Conservation (phyloP, 2,888 invertebrate species). For the Rapana venosa region DNA sequence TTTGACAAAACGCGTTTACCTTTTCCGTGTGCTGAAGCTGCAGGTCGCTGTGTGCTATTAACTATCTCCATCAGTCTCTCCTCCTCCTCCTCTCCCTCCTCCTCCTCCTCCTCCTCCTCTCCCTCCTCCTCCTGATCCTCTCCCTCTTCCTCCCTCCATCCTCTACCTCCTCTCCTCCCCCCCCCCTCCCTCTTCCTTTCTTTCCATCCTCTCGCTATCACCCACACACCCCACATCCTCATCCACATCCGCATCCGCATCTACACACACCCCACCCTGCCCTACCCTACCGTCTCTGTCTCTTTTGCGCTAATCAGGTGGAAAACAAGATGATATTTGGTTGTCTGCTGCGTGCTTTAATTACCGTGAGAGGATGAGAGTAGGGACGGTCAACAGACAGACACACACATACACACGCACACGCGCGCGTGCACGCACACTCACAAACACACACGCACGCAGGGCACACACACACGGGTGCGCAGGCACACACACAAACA, state of each 20-base stretch:
- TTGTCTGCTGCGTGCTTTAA: neutral
- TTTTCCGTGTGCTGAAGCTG: neutral
- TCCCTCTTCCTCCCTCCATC: no score
- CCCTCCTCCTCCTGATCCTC: no score
- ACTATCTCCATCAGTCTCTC: neutral
- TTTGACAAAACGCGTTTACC: neutral
- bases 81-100: neutral
- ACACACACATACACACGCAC: neutral
- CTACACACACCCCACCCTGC: neutral
- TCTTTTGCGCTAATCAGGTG: neutral
- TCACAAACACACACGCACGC: neutral
- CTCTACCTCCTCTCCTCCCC: neutral
- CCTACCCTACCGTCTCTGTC: no score
- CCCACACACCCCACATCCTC: neutral
- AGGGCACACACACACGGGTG: neutral
- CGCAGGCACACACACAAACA: neutral
- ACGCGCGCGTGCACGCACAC: neutral
- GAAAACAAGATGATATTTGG: slow-evolving; percentile 4
- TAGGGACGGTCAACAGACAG: neutral
- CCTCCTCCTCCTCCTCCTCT: neutral
- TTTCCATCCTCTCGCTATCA: neutral
- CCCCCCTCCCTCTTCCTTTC: neutral
- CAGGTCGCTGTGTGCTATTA: neutral
- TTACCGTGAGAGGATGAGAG: no score
- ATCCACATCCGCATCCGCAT: neutral